Evolutionary conservation across 2,797 vertebrate genomes (phyloP).

Genomic region (Danio tinwini): DNA sequence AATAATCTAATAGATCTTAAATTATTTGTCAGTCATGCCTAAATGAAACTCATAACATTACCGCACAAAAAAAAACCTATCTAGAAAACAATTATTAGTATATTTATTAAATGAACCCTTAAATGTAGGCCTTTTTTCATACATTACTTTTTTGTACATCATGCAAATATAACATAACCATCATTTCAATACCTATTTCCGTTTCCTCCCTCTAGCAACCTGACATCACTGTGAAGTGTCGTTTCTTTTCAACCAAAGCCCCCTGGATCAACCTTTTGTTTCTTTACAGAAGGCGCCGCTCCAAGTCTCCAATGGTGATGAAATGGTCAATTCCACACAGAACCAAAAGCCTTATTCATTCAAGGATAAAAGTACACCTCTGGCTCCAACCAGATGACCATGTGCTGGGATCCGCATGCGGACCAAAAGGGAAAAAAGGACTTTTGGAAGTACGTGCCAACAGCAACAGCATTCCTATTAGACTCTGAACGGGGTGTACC

Average conservation of each 20-base stretch:
- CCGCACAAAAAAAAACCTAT: too few species aligned
- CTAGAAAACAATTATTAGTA: too few species aligned
- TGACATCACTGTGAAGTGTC: constrained; percentile 56
- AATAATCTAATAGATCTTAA: too few species aligned
- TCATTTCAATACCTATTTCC: constrained; percentile 10
- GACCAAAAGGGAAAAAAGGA: constrained; percentile 59
- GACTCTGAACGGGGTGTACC: constrained; percentile 61
- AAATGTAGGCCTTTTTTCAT: too few species aligned
- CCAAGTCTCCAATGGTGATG: constrained; percentile 66
- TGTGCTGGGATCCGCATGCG: constrained; percentile 60
- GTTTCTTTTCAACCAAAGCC: constrained; percentile 8
- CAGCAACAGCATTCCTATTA: constrained; percentile 73
- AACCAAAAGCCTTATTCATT: constrained; percentile 72
- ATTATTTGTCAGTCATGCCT: too few species aligned
- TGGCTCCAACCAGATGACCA: constrained; percentile 64
- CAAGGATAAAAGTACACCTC: constrained; percentile 67
- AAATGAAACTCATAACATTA: too few species aligned
- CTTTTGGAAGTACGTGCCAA: constrained; percentile 68
- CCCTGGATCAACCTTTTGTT: constrained; percentile 29
- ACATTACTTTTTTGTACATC: neutral
- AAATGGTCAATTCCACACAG: constrained; percentile 62
- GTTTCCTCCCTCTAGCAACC: constrained; percentile 50
- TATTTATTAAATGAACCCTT: too few species aligned
- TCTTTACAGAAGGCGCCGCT: constrained; percentile 47
- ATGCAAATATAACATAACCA: neutral